Percentiles rank a stretch among this genome's conserved stretches.
phyloP scores from a whole-genome alignment of 2,113 vertebrate genomes.

The Callocephalon fimbriatum region DNA sequence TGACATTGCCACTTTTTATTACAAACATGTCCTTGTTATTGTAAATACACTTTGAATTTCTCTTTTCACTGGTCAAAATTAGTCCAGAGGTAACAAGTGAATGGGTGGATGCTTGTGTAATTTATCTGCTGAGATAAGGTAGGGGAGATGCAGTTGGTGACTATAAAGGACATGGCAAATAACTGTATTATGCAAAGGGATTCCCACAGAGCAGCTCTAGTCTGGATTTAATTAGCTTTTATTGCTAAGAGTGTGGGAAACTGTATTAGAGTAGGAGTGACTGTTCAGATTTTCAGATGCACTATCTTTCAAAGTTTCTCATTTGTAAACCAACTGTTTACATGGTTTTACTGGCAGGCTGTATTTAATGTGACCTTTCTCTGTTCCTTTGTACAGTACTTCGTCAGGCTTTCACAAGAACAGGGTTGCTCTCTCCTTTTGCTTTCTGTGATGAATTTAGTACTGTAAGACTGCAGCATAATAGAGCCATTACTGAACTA shows the following conservation, averaged over 20 bases:
- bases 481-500: conserved; percentile 90
- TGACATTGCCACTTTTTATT: not conserved
- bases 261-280: not conserved
- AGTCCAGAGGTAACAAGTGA: not conserved
- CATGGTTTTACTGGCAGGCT: not conserved
- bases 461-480: conserved; percentile 92
- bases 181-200: not conserved
- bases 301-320: not conserved
- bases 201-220: not conserved
- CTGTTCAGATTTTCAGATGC: not conserved
- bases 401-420: conserved; percentile 88
- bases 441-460: conserved; percentile 95
- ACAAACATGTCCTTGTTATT: not conserved
- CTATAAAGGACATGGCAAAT: not conserved
- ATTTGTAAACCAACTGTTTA: not conserved
- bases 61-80: not conserved
- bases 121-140: not conserved
- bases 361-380: not conserved
- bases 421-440: conserved; percentile 91
- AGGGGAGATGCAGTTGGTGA: not conserved
- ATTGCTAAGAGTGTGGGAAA: not conserved
- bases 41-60: not conserved
- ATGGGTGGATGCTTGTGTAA: not conserved
- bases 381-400: conserved; percentile 79
- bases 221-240: not conserved